Base-by-base conservation (phyloP, 2,888 invertebrate genomes). In the Lasioglossum morio region DNA sequence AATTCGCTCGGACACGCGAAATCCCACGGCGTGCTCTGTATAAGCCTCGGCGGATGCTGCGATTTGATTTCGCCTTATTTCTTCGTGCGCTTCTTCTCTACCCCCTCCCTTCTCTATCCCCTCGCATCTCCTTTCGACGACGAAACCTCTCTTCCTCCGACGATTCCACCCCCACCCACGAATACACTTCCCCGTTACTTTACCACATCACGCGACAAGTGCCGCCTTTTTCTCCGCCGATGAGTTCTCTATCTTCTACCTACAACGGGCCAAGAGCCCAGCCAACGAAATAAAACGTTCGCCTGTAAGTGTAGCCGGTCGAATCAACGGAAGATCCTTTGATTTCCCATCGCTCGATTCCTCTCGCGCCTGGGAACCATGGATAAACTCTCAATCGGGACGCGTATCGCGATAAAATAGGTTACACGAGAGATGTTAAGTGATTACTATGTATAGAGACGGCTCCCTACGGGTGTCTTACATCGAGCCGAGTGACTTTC, bases 21-120 rank as follows among this genome's bases (percentile, higher is more conserved):
- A 85, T 82, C 79, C 83, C 80, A 72, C 79, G 78, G 77, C 66
- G 75, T 46, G 72, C 66, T 70, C 63, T 66, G 80, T 70, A 72
- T 81, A 84, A 88, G 82, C 77, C 89, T 78, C 79, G 77, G 78
- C 90, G 91, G 90, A 91, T 89, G 89, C 91, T 88, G 89, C 91
- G 93, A 93, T 92, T 92, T 92, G 92, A 92, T 92, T 92, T 92
- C 87, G 87, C 92, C 92, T 93, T 92, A 90, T 90, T 94, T 92
- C 92, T 69, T 81, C 80, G 63, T 63, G 48, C 57, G 10, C 78
- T 73, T 83, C 81, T 73, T 85, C 81, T 85, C 78, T 77, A 70
- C 72, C 84, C n/a, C 79, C 82, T 14, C 81, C 73, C 76, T 19
- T 77, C 78, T 79, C 2, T 83, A 83, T 80, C 86, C 80, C 72